A percentile compares a stretch with the other conserved stretches of the same genome.
Evolutionary conservation across 2,113 vertebrate species (phyloP).

Genomic region (Platysternon megacephalum): DNA sequence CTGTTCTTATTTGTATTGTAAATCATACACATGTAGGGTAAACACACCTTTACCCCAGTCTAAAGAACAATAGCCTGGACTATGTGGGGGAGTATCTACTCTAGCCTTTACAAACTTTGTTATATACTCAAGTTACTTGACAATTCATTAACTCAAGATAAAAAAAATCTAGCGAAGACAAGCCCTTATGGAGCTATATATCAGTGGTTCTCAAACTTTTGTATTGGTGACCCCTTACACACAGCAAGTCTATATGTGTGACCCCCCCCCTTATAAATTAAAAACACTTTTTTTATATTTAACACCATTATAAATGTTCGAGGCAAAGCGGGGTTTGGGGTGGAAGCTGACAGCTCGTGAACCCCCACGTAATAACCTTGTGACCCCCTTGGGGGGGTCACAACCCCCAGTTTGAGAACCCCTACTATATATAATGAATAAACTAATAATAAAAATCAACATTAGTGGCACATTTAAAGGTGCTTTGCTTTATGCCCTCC

Average conservation of each 20-base stretch:
- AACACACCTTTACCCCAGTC: neutral
- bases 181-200: neutral
- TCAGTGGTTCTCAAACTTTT: no score
- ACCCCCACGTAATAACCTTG: no score
- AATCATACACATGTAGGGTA: neutral
- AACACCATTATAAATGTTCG: no score
- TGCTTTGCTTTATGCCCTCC: neutral
- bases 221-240: no score
- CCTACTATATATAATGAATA: neutral
- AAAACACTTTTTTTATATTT: no score
- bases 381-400: no score
- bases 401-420: no score
- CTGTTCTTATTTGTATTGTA: neutral
- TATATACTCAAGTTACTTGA: neutral
- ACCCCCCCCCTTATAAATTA: no score
- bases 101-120: neutral
- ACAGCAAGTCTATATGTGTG: no score
- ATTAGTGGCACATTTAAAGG: neutral
- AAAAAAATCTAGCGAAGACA: neutral
- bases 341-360: no score
- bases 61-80: neutral
- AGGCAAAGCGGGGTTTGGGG: no score
- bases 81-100: no score
- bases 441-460: neutral
- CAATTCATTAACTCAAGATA: neutral